Conservation (phyloP, 2,797 vertebrate genomes). For the Peromyscus aztecus region DNA sequence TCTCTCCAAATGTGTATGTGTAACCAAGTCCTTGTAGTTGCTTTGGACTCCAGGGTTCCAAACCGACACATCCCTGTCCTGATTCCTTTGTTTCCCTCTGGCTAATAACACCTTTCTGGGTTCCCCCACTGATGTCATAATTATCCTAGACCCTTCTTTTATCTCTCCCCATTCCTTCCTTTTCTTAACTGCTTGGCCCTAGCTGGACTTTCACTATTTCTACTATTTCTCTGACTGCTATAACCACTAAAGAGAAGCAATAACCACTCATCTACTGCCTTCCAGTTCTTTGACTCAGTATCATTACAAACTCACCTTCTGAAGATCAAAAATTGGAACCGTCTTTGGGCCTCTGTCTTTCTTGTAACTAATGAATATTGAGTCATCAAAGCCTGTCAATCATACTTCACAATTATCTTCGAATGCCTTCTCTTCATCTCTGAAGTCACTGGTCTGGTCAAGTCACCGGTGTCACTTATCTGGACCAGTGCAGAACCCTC, state of each 20-base stretch:
- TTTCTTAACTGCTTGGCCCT: neutral
- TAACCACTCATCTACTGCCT: neutral
- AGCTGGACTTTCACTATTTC: neutral
- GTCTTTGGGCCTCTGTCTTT: neutral
- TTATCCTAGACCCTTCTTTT: neutral
- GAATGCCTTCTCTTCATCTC: neutral
- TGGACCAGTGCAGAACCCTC: neutral
- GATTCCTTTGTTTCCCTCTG: neutral
- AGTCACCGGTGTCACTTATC: too few species aligned
- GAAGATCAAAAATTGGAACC: neutral
- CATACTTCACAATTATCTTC: neutral
- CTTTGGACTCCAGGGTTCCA: neutral
- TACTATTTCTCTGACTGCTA: neutral
- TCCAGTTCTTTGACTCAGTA: neutral
- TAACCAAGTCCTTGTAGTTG: neutral
- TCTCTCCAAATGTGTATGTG: neutral
- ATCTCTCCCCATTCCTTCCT: too few species aligned
- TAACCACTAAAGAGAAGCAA: neutral
- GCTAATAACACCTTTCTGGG: neutral
- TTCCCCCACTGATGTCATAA: neutral
- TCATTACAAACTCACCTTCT: neutral
- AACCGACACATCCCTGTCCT: neutral
- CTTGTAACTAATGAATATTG: neutral
- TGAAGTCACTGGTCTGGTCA: neutral
- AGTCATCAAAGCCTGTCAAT: neutral